A percentile compares a stretch with the other conserved stretches of the same genome.
Conservation (phyloP, 2,113 vertebrate genomes). For the Telmatochromis brachygnathus region DNA sequence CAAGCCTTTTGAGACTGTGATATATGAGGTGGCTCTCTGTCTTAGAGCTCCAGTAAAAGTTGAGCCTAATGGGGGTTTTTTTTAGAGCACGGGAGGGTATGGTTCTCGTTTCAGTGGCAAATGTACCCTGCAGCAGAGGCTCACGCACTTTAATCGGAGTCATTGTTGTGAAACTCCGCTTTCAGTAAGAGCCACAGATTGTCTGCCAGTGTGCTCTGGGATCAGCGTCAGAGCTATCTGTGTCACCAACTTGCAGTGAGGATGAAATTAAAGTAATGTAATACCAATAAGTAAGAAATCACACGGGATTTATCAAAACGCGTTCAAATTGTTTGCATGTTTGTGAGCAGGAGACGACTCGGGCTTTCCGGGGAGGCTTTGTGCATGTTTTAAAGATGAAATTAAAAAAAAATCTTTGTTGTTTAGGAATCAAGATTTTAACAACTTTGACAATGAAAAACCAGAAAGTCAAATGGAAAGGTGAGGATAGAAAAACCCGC, state of each 20-base stretch:
- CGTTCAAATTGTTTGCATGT: not conserved
- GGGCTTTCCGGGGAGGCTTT: not conserved
- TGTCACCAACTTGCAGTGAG: not conserved
- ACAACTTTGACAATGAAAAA: not conserved
- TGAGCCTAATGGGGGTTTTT: slow-evolving; percentile 14
- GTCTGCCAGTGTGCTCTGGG: not conserved
- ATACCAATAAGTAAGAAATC: not conserved
- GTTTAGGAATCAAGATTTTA: not conserved
- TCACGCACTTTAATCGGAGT: not conserved
- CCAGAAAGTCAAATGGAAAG: not conserved
- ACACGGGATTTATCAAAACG: not conserved
- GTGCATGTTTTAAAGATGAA: not conserved
- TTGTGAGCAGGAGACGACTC: not conserved
- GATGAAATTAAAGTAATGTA: not conserved
- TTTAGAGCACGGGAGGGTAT: slow-evolving; percentile 4
- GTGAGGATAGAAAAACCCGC: not conserved
- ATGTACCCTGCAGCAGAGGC: slow-evolving; percentile 4
- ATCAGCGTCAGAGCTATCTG: not conserved
- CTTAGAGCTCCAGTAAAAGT: slow-evolving; percentile 33
- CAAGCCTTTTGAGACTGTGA: slow-evolving; percentile 31
- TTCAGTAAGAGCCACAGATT: not conserved
- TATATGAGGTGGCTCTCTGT: slow-evolving; percentile 55
- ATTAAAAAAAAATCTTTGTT: not conserved
- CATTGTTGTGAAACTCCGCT: slow-evolving; percentile 1
- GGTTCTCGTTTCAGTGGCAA: slow-evolving; percentile 49